phyloP scores from a whole-genome alignment of 2,888 invertebrate genomes.

The Tupiocoris notatus region DNA sequence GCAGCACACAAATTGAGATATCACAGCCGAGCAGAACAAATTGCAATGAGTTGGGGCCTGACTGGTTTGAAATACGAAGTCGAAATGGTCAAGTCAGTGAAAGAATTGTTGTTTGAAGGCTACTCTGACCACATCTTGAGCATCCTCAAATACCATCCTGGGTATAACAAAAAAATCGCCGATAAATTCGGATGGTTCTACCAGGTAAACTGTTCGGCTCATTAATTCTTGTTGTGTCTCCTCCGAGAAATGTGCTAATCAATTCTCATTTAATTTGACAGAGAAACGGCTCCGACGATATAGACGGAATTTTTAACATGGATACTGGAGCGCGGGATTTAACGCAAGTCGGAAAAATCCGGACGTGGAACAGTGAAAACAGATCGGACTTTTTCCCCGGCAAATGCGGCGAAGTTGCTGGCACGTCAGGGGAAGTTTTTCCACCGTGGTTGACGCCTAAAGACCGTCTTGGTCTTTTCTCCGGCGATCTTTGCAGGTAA shows the following conservation, averaged over 20 bases:
- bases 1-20: conserved; percentile 45
- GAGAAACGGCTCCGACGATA: conserved; percentile 72
- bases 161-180: conserved; percentile 54
- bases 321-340: conserved; percentile 67
- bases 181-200: conserved; percentile 89
- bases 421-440: conserved; percentile 79
- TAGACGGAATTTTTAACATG: conserved; percentile 76
- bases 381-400: conserved; percentile 58
- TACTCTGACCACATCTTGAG: conserved; percentile 73
- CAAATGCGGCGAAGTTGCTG: conserved; percentile 63
- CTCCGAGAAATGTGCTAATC: too few relatives aligned
- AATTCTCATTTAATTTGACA: conserved; percentile 52
- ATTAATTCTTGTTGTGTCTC: conserved; percentile 1
- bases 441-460: conserved; percentile 64
- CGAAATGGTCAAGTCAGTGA: conserved; percentile 62
- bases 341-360: conserved; percentile 65
- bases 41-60: conserved; percentile 52
- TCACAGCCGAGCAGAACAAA: conserved; percentile 55
- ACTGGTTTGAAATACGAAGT: conserved; percentile 55
- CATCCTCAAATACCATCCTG: conserved; percentile 48
- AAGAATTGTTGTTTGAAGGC: conserved; percentile 75
- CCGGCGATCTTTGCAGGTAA: conserved; percentile 49
- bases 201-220: conserved; percentile 54
- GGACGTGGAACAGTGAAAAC: conserved; percentile 69
- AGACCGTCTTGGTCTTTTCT: conserved; percentile 55